Conservation (phyloP, 2,113 vertebrate genomes). For the Zosterops lateralis region DNA sequence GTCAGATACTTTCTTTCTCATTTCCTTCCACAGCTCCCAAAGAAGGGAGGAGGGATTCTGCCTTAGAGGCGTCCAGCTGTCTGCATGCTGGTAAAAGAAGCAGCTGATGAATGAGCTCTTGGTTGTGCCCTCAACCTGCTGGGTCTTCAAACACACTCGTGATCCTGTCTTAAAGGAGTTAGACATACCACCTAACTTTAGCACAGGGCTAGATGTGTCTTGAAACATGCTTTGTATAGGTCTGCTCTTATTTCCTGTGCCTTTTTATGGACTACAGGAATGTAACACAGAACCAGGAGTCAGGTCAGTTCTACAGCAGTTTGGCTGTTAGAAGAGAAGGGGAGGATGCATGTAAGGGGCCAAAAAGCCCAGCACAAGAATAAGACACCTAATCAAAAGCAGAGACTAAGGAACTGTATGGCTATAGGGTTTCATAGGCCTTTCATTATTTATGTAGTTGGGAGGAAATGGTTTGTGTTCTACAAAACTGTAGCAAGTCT, state of each 20-base stretch:
- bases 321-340: not conserved
- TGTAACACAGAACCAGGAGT: not conserved
- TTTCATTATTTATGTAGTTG: not conserved
- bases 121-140: not conserved
- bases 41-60: not conserved
- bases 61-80: not conserved
- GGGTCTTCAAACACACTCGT: not conserved
- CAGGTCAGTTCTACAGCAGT: not conserved
- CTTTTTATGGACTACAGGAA: constrained; percentile 7
- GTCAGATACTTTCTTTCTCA: not conserved
- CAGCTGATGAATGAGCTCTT: not conserved
- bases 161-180: not conserved
- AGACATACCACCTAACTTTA: not conserved
- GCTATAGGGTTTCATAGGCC: not conserved
- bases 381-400: not conserved
- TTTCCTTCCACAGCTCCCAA: not conserved
- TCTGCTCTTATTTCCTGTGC: not conserved
- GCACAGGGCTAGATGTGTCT: not conserved
- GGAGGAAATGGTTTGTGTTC: not conserved
- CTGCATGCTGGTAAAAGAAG: not conserved
- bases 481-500: not conserved
- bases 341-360: not conserved
- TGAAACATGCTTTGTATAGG: not conserved
- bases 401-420: not conserved
- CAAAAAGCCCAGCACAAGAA: not conserved